A percentile compares a stretch with the other conserved stretches of the same genome.
Conservation (phyloP, 2,888 invertebrate genomes). For the Drosophila subsilvestris region DNA sequence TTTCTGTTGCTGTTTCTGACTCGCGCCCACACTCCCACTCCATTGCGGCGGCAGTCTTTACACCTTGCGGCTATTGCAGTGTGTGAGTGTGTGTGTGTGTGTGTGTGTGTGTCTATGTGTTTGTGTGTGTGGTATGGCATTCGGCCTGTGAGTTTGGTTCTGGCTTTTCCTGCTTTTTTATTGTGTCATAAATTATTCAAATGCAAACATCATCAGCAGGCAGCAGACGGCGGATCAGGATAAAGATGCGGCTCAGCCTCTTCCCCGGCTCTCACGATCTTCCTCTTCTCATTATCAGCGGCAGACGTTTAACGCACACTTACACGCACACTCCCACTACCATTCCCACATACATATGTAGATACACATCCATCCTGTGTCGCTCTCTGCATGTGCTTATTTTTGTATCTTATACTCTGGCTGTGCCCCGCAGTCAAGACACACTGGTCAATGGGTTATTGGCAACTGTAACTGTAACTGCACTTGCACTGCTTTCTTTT, state of each 20-base stretch:
- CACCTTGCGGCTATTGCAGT: constrained; percentile 77
- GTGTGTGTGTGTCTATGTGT: constrained; percentile 14
- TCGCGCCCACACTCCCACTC: no score
- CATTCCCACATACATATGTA: constrained; percentile 19
- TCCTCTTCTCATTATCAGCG: constrained; percentile 70
- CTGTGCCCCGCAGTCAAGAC: constrained; percentile 61
- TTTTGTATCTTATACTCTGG: constrained; percentile 37
- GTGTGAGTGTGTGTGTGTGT: constrained; percentile 10
- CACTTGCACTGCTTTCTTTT: background rate
- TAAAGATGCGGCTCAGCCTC: constrained; percentile 46
- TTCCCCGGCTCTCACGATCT: constrained; percentile 9
- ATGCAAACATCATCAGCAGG: constrained; percentile 79
- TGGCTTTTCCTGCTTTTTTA: constrained; percentile 52
- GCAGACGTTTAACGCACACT: constrained; percentile 54
- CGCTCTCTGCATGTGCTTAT: constrained; percentile 18
- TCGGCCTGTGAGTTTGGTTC: constrained; percentile 15
- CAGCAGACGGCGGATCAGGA: constrained; percentile 33
- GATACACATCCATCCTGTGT: constrained; percentile 36
- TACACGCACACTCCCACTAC: constrained; percentile 16
- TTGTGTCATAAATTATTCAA: constrained; percentile 83
- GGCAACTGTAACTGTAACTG: constrained; percentile 5
- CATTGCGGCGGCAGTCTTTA: constrained; percentile 43
- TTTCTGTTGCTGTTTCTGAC: constrained; percentile 9
- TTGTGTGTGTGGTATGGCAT: background rate
- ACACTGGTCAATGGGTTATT: constrained; percentile 38